Conservation (phyloP, 1,140 invertebrate genomes). For the Hylaeus volcanicus region DNA sequence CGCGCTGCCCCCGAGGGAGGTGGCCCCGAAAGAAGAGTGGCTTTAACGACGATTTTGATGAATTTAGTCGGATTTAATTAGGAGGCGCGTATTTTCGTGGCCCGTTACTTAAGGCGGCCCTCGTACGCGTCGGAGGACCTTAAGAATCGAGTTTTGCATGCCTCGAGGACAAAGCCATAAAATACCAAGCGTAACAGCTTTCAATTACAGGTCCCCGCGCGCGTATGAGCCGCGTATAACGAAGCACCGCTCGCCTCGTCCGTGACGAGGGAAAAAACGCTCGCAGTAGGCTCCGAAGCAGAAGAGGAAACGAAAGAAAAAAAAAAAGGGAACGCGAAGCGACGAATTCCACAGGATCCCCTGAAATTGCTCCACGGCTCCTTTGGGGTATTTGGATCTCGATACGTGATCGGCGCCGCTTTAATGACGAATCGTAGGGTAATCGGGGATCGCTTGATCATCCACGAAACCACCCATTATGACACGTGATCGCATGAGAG, state of each 20-base stretch:
- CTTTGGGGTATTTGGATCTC: slow-evolving; percentile 28
- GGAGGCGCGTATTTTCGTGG: slow-evolving; percentile 66
- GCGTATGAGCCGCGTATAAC: slow-evolving; percentile 47
- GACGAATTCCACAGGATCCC: slow-evolving; percentile 38
- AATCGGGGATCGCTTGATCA: background rate
- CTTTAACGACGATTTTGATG: slow-evolving; percentile 73
- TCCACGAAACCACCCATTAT: slow-evolving; percentile 25
- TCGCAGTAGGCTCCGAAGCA: background rate
- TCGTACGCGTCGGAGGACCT: slow-evolving; percentile 53
- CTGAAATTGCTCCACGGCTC: slow-evolving; percentile 38
- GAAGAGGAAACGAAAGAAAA: slow-evolving; percentile 4
- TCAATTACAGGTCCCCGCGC: slow-evolving; percentile 71
- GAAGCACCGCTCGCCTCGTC: background rate
- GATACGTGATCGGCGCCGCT: slow-evolving; percentile 32
- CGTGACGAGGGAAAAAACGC: slow-evolving; percentile 1
- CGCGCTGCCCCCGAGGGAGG: slow-evolving; percentile 31
- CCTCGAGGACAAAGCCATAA: slow-evolving; percentile 72
- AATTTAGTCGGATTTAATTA: slow-evolving; percentile 75
- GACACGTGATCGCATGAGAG: slow-evolving; percentile 3
- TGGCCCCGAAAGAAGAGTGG: slow-evolving; percentile 2
- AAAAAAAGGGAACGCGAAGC: slow-evolving; percentile 34
- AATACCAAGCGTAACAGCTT: slow-evolving; percentile 76
- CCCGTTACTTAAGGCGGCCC: slow-evolving; percentile 57
- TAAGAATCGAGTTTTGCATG: slow-evolving; percentile 75
- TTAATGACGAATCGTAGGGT: slow-evolving; percentile 30